Percentiles rank a stretch among this genome's conserved stretches.
Evolutionary conservation across 2,888 invertebrate species (phyloP).

Genomic region (Xestia rhomboidea): DNA sequence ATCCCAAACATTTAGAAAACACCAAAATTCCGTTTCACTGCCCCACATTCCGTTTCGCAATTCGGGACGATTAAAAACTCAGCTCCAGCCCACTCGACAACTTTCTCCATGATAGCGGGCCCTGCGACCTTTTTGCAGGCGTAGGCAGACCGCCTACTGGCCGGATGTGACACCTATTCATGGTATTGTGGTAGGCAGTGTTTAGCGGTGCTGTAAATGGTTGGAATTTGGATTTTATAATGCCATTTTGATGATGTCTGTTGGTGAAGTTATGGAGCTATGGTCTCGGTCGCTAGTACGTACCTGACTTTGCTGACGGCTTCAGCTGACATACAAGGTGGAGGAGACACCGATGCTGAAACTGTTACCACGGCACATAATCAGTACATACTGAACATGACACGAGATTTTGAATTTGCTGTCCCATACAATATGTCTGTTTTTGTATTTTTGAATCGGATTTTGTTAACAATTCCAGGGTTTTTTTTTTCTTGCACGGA

Average conservation of each 20-base stretch:
- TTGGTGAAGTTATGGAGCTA: not conserved
- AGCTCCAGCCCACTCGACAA: conserved; percentile 45
- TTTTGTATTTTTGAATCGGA: no score
- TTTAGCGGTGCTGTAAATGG: not conserved
- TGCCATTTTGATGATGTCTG: not conserved
- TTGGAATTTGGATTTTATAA: not conserved
- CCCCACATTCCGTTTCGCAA: conserved; percentile 40
- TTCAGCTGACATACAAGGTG: not conserved
- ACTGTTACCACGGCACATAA: no score
- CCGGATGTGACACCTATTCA: conserved; percentile 44
- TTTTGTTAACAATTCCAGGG: no score
- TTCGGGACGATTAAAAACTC: conserved; percentile 32
- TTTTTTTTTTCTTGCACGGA: no score
- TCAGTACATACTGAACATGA: no score
- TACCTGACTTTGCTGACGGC: not conserved
- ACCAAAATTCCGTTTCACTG: not conserved
- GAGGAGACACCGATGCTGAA: no score
- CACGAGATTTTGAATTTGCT: no score
- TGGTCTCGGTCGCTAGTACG: not conserved
- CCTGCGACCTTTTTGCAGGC: conserved; percentile 47
- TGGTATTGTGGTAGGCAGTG: not conserved
- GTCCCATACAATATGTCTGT: no score
- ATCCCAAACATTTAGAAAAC: not conserved
- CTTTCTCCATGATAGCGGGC: conserved; percentile 62
- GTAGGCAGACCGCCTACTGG: conserved; percentile 58